phyloP scores from a whole-genome alignment of 1,140 invertebrate species.

The Nylanderia fulva region DNA sequence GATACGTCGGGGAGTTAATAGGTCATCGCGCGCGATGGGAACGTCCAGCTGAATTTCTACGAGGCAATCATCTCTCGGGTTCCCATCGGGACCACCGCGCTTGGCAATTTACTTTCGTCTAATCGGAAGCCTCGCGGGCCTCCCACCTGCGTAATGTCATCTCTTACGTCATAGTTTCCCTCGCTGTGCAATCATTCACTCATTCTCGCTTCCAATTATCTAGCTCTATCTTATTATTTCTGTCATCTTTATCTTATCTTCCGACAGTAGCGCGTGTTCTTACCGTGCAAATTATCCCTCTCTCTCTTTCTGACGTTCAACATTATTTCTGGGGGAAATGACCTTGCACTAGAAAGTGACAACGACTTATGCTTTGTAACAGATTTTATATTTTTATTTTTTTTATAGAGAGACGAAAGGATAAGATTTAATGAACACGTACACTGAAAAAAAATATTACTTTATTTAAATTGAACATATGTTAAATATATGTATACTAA shows the following conservation, averaged over 20 bases:
- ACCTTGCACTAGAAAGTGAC: slow-evolving; percentile 54
- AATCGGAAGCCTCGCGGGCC: slow-evolving; percentile 54
- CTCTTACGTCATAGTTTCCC: slow-evolving; percentile 50
- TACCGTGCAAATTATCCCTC: neutral
- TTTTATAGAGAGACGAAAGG: no score
- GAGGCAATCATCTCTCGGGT: slow-evolving; percentile 40
- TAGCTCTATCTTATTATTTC: no score
- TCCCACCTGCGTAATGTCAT: slow-evolving; percentile 41
- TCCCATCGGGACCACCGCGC: slow-evolving; percentile 9
- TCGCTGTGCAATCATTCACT: slow-evolving; percentile 35
- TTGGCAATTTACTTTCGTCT: slow-evolving; percentile 66
- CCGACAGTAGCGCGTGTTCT: neutral
- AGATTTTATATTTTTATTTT: slow-evolving; percentile 29
- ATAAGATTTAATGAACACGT: neutral
- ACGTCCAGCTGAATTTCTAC: slow-evolving; percentile 49
- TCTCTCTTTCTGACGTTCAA: slow-evolving; percentile 47
- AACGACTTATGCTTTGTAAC: neutral
- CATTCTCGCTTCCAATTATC: neutral
- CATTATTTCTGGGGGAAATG: neutral
- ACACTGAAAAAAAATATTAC: no score
- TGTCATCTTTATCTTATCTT: neutral
- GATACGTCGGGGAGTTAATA: slow-evolving; percentile 43
- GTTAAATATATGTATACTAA: no score
- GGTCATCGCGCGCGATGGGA: slow-evolving; percentile 50
- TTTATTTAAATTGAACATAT: no score